Evolutionary conservation across 2,113 vertebrate genomes (phyloP).

Genomic region (Promerops cafer): DNA sequence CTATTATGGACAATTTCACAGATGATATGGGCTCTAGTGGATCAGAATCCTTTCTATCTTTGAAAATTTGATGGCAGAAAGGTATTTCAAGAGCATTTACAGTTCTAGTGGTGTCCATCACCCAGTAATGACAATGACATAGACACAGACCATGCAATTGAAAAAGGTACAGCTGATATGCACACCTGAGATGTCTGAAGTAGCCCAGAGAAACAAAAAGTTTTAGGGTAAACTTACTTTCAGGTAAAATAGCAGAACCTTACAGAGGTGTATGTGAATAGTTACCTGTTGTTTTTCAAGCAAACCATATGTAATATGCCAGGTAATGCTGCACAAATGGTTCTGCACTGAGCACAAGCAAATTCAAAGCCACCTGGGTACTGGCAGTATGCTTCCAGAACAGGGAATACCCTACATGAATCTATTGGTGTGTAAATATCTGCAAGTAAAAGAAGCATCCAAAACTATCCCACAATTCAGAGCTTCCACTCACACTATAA

Average conservation of each 20-base stretch:
- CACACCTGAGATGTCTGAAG: neutral
- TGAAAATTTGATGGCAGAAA: neutral
- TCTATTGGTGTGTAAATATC: neutral
- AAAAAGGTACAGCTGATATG: neutral
- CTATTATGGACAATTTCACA: neutral
- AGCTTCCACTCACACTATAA: neutral
- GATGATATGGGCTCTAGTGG: neutral
- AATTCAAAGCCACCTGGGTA: neutral
- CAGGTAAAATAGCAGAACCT: neutral
- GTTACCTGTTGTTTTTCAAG: neutral
- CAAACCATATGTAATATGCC: neutral
- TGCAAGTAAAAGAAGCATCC: neutral
- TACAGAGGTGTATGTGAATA: neutral
- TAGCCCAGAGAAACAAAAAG: neutral
- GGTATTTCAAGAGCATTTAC: neutral
- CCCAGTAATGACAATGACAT: neutral
- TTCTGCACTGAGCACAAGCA: neutral
- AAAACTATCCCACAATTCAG: neutral
- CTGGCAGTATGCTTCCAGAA: neutral
- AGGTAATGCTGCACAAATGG: neutral
- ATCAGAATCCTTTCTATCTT: neutral
- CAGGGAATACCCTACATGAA: neutral
- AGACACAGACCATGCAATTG: neutral
- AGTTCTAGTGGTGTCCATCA: neutral
- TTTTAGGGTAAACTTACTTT: neutral